Base-by-base conservation (phyloP, 92 coral and sea anemone genomes). In the Montipora capitata region DNA sequence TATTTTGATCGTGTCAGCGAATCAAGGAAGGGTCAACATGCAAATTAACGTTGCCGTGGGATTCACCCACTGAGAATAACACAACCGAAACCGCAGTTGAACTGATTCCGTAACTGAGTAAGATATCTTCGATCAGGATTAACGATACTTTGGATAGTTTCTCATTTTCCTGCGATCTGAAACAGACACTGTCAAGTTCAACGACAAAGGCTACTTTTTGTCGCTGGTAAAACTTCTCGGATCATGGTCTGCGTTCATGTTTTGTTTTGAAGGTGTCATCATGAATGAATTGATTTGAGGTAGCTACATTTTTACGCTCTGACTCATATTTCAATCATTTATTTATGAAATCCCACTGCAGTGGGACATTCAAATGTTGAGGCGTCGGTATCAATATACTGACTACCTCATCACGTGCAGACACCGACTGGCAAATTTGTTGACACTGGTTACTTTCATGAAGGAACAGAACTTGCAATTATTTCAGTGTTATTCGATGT, bases 1-100 rank as follows among this genome's bases (percentile, higher is more conserved):
- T 64, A 41, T 66, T 79, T 38, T 66, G 49, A 48, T 68, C 66
- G 63, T 65, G 5, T 67, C 76, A 67, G 74, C 62, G 75, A 67
- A 39, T 52, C 58, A 49, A 61, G 85, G 14, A 67, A 45, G 43
- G 51, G 51, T 8, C 6, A 58, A 35, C 35, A n/a, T 45, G 76
- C 35, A 41, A 80, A 39, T 66, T 66, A 80, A 80, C 75, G 85
- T 62, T 68, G 10, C 35, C 54, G 40, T 68, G 4, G 3, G 41
- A 48, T 48, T 65, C 35, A 38, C 67, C 68, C 65, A 13, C 18
- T 14, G 65, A 59, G 65, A 40, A 64, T 15, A 77, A 77, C 68
- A 40, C 8, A 5, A n/a, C 41, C 12, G 18, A 44, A 52, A 80
- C 14, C 45, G 35, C 35, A 27, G 35, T 27, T 43, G 48, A 48